These are phyloP conservation scores for Caranx ignobilis DNA, from an alignment of 2,113 vertebrate species.

Conservation along the genomic window DNA sequence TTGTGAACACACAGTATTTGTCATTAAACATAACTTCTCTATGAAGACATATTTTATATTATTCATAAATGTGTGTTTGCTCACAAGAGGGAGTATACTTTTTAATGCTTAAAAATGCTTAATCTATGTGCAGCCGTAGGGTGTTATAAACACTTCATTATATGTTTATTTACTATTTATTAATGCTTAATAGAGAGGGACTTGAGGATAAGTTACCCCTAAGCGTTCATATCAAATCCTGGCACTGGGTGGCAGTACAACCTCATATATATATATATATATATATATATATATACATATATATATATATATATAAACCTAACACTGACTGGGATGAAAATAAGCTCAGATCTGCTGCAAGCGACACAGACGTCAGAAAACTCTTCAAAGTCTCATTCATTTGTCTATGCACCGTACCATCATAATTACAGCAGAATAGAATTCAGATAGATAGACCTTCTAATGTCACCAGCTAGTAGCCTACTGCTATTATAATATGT, in stretches of 20 bases:
- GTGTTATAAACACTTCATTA: not conserved
- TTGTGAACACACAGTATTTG: not conserved
- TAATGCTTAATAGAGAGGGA: not conserved
- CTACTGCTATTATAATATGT: too few species aligned
- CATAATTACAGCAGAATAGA: not conserved
- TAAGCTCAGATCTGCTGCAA: not conserved
- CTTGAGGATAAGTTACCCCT: not conserved
- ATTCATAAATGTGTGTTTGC: not conserved
- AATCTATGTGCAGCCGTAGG: not conserved
- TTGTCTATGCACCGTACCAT: not conserved
- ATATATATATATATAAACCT: not conserved
- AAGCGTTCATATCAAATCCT: constrained; percentile 6
- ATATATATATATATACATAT: not conserved
- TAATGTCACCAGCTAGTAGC: too few species aligned
- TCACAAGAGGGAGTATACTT: not conserved
- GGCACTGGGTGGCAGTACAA: constrained; percentile 37
- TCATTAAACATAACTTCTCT: not conserved
- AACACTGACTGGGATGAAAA: not conserved
- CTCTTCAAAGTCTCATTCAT: not conserved
- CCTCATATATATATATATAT: not conserved
- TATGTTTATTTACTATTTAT: not conserved
- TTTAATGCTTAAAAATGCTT: not conserved
- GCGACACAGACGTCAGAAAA: not conserved
- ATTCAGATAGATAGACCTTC: not conserved
- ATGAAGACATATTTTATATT: not conserved